Evolutionary conservation across 2,888 invertebrate genomes (phyloP), one percentile per base, ranked within the genome.

Genomic region (Nebria salina): DNA sequence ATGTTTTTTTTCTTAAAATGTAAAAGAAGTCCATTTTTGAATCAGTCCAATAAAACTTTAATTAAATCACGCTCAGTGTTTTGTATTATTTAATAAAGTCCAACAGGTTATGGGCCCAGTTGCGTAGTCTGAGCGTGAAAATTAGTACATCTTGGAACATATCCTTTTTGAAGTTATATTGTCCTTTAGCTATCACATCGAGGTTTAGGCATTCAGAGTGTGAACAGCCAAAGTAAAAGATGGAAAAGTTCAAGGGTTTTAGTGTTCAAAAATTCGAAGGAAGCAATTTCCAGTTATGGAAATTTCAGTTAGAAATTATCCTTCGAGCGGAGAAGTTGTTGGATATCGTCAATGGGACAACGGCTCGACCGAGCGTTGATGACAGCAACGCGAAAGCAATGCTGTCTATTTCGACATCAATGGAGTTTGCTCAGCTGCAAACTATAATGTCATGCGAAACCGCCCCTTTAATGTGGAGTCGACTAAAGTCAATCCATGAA

Each of bases 221-320:
- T 20, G 20, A 20, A 20, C 1, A 13, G 68, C 68, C 20, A 15
- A 68, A 15, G 68, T 9, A 68, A 68, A 68, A 13, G 68, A 68
- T 68, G 68, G 68, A 68, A 3, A 68, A 68, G 68, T 68, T 68
- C 20, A 68, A 26, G 20, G 68, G 25, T 1, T 15, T 68, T 20
- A 68, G 68, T 20, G 26, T 68, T 4, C 68, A 68, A 20, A 86
- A 85, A 83, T 83, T 84, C 74, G 82, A 84, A 34, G 85, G 84
- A n/a, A 81, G 72, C 15, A 85, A 85, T 82, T 85, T 84, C 68
- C 84, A 83, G 73, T 26, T 83, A 3, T 84, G 84, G 84, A 85
- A 85, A 83, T 84, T 84, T 41, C n/a, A n/a, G n/a, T n/a, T 66
- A 13, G 66, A 66, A 66, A 66, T 66, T 7, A 66, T 66, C 20